Conservation (phyloP, 2,797 vertebrate genomes). For the Acipenser ruthenus region DNA sequence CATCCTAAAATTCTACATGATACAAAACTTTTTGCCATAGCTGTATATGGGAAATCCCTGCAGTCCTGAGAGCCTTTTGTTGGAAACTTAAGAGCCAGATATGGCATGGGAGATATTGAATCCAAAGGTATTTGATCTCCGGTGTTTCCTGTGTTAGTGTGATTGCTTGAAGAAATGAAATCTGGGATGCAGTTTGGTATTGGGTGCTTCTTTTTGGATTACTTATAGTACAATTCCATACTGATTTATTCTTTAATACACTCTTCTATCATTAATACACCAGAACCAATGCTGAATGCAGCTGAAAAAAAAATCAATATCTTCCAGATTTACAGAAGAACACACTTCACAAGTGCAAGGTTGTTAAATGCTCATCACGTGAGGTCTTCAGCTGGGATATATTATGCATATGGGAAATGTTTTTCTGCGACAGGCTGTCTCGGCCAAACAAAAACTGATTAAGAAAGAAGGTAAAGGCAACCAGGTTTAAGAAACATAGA, state of each 20-base stretch:
- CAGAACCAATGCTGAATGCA: conserved; percentile 8
- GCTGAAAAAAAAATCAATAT: conserved; percentile 13
- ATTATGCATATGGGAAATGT: no score
- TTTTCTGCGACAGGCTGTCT: no score
- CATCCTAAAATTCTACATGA: no score
- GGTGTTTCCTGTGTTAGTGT: no score
- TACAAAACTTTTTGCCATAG: no score
- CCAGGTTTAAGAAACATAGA: no score
- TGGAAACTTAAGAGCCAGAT: not conserved
- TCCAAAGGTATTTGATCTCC: no score
- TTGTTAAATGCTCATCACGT: conserved; percentile 1
- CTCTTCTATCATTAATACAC: conserved; percentile 17
- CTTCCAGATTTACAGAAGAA: conserved; percentile 4
- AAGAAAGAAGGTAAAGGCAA: no score
- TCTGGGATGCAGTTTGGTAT: not conserved
- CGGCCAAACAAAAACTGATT: no score
- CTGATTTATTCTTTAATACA: not conserved
- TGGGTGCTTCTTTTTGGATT: not conserved
- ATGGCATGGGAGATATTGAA: not conserved
- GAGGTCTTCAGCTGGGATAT: no score
- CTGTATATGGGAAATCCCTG: no score
- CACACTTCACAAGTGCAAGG: not conserved
- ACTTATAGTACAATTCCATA: no score
- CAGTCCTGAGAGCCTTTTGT: not conserved
- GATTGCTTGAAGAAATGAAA: not conserved